phyloP scores from a whole-genome alignment of 1,140 invertebrate genomes.

The Centruroides sculpturatus region DNA sequence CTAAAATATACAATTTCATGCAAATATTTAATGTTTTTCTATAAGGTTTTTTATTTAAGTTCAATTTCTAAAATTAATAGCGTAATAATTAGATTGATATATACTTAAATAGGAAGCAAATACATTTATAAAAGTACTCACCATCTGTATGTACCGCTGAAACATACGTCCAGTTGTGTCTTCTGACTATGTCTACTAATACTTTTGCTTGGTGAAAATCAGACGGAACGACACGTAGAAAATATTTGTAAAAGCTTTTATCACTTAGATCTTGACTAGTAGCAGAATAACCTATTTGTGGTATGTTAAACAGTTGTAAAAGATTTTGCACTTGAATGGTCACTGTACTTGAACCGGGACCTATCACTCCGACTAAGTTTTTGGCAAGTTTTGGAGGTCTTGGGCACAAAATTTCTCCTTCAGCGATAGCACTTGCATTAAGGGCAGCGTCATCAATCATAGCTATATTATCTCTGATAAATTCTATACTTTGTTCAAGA shows the following conservation, averaged over 20 bases:
- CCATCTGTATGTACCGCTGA: conserved; percentile 67
- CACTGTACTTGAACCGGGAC: conserved; percentile 49
- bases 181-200: conserved; percentile 51
- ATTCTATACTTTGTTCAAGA: conserved; percentile 58
- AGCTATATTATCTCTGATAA: conserved; percentile 51
- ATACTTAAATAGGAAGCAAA: too few species aligned
- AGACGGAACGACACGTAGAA: conserved; percentile 63
- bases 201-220: conserved; percentile 66
- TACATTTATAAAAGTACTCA: conserved; percentile 24
- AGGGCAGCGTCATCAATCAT: conserved; percentile 21
- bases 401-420: neutral
- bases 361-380: conserved; percentile 49
- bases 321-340: conserved; percentile 65
- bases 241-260: conserved; percentile 60
- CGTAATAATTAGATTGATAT: too few species aligned
- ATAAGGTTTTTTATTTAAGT: too few species aligned
- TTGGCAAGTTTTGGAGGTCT: conserved; percentile 26
- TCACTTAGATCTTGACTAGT: conserved; percentile 61
- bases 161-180: conserved; percentile 70
- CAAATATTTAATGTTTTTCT: too few species aligned
- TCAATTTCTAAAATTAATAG: too few species aligned
- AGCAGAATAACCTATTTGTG: conserved; percentile 67
- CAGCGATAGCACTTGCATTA: neutral
- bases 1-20: too few species aligned
- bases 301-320: conserved; percentile 60